Base-by-base conservation (phyloP, 2,113 vertebrate genomes). In the Genyomyrus donnyi region DNA sequence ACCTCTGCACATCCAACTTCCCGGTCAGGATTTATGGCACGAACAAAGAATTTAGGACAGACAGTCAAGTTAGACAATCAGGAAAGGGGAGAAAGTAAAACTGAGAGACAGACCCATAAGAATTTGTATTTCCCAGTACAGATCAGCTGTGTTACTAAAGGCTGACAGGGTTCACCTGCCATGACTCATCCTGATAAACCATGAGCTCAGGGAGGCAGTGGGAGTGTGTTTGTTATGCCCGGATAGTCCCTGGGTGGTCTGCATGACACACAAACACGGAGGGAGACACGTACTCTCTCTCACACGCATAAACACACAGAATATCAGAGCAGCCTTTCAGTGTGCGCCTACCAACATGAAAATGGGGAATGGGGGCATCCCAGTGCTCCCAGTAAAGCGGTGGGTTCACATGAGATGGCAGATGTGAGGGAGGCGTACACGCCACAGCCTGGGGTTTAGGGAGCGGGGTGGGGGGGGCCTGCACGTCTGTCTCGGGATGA, bases 171-270 rank as follows among this genome's bases (percentile, higher is more conserved):
- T 89, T 85, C 88, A 89, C 90, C 91, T 50, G 56, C 80, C 58
- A 90, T 5, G 39, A 88, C 90, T 88, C 77, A 58, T 86, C 66
- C 52, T 48, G 89, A 88, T 85, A 56, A 89, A 87, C 91, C 77
- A 80, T 90, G 93, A 92, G 91, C 88, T 21, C 56, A 48, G 89
- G 52, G 66, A 94, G 93, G 93, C 95, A 94, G 93, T 91, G 90
- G 91, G 92, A 89, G 91, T 95, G 94, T 94, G 95, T 94, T 94
- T 95, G 93, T 94, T 95, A 94, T 90, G 91, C 91, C 66, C 93
- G 91, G 46, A 93, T 93, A 92, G 88, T 2, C 52, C 93, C 92
- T 95, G 95, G 95, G 95, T 96, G 96, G 95, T 95, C 95, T 90
- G 85, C 88, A 53, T 46, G 91, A 87, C 56, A n/a, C 46, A 48